A percentile compares a stretch with the other conserved stretches of the same genome.
These are phyloP conservation scores for Epistrophella euchroma DNA, from an alignment of 2,888 invertebrate species.

Conservation along the genomic window DNA sequence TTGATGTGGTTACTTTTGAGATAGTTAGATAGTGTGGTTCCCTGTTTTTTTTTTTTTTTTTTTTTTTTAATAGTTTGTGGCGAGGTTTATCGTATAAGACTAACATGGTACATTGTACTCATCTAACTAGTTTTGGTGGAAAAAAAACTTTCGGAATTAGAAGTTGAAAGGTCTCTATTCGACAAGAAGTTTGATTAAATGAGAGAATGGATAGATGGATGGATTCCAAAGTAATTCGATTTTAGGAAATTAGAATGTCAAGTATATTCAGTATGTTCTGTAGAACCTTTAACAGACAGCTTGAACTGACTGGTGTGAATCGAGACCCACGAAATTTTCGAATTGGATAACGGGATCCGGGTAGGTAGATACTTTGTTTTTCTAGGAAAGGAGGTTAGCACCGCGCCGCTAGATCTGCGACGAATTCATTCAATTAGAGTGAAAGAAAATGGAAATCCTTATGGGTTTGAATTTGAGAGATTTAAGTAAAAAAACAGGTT, in stretches of 20 bases:
- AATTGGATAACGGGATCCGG: too few species aligned
- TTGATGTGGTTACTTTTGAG: conserved; percentile 56
- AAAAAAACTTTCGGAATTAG: neutral
- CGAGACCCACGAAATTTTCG: too few species aligned
- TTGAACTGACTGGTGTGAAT: too few species aligned
- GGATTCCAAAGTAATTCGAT: neutral
- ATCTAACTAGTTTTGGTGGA: neutral
- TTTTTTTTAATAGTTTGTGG: conserved; percentile 48
- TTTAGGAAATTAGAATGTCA: neutral
- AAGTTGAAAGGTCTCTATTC: neutral
- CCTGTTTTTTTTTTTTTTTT: neutral
- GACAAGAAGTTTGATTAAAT: neutral
- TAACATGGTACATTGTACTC: neutral
- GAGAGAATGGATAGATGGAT: neutral
- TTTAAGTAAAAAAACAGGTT: too few species aligned
- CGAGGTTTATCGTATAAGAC: conserved; percentile 7
- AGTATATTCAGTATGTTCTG: too few species aligned
- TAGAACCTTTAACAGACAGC: too few species aligned
- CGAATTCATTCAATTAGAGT: too few species aligned
- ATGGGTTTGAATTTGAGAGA: too few species aligned
- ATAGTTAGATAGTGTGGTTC: conserved; percentile 35
- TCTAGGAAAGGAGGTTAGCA: too few species aligned
- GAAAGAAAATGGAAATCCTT: too few species aligned
- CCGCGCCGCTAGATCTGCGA: too few species aligned
- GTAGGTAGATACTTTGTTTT: too few species aligned